Percentiles rank a stretch among this genome's conserved stretches.
Evolutionary conservation across 1,140 invertebrate species (phyloP).

Genomic region (Bradysia coprophila): DNA sequence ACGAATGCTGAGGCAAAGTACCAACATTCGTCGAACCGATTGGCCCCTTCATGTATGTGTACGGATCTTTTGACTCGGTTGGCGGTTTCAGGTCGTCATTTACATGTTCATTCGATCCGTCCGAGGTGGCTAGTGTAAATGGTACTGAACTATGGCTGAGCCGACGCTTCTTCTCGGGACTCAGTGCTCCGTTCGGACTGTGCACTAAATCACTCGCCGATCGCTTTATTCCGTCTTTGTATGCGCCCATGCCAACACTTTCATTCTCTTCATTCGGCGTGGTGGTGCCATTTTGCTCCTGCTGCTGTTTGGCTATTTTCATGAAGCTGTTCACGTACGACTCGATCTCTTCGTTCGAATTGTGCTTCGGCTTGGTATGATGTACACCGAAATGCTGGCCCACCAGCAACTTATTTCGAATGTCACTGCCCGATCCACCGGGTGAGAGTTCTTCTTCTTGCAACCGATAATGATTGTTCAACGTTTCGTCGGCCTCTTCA

Average conservation of each 20-base stretch:
- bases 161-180: conserved; percentile 31
- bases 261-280: not conserved
- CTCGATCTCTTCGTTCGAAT: not conserved
- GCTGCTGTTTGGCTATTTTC: not conserved
- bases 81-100: not conserved
- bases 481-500: conserved; percentile 4
- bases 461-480: conserved; percentile 14
- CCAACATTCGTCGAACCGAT: conserved; percentile 43
- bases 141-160: conserved; percentile 20
- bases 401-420: not conserved
- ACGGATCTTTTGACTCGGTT: not conserved
- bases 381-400: not conserved
- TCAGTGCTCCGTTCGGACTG: conserved; percentile 23
- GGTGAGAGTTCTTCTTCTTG: not conserved
- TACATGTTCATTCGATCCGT: not conserved
- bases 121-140: no score
- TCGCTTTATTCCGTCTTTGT: conserved; percentile 5
- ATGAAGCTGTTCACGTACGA: not conserved
- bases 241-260: conserved; percentile 1
- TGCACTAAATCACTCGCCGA: conserved; percentile 1
- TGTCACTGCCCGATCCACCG: not conserved
- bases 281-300: not conserved
- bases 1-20: conserved; percentile 25
- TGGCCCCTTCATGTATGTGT: conserved; percentile 8
- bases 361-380: not conserved